phyloP scores from a whole-genome alignment of 1,140 invertebrate genomes.

The Pachypeltis micranthus region DNA sequence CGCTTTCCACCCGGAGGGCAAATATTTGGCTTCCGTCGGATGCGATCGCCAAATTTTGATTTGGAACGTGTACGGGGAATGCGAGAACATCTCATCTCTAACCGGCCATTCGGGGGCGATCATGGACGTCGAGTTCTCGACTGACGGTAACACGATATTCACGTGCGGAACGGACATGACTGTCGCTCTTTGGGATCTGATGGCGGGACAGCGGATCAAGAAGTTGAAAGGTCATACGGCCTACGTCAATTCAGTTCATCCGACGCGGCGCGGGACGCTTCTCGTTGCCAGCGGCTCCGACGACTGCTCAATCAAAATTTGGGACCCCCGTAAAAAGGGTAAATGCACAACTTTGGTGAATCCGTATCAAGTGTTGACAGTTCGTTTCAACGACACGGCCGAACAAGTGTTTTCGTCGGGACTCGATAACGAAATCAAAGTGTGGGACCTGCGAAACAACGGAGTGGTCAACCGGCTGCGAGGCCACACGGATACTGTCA shows the following conservation, averaged over 20 bases:
- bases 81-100: constrained; percentile 89
- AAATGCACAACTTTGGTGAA: constrained; percentile 67
- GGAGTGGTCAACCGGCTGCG: constrained; percentile 72
- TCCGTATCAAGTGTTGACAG: constrained; percentile 74
- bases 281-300: constrained; percentile 87
- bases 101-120: constrained; percentile 92
- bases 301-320: constrained; percentile 85
- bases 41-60: constrained; percentile 39
- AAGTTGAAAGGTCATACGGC: constrained; percentile 81
- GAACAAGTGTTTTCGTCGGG: constrained; percentile 85
- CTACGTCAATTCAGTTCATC: constrained; percentile 76
- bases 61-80: constrained; percentile 97
- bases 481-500: constrained; percentile 88
- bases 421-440: constrained; percentile 96
- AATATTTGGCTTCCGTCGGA: constrained; percentile 54
- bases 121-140: constrained; percentile 91
- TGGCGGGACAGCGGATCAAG: constrained; percentile 72
- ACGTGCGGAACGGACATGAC: constrained; percentile 92
- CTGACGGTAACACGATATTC: constrained; percentile 81
- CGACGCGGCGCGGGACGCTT: constrained; percentile 73
- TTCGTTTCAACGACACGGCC: constrained; percentile 90
- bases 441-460: constrained; percentile 92
- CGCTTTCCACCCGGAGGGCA: constrained; percentile 93
- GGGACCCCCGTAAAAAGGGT: constrained; percentile 70
- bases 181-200: constrained; percentile 88